Evolutionary conservation across 2,113 vertebrate species (phyloP).

Genomic region (Mormyrus lacerda): DNA sequence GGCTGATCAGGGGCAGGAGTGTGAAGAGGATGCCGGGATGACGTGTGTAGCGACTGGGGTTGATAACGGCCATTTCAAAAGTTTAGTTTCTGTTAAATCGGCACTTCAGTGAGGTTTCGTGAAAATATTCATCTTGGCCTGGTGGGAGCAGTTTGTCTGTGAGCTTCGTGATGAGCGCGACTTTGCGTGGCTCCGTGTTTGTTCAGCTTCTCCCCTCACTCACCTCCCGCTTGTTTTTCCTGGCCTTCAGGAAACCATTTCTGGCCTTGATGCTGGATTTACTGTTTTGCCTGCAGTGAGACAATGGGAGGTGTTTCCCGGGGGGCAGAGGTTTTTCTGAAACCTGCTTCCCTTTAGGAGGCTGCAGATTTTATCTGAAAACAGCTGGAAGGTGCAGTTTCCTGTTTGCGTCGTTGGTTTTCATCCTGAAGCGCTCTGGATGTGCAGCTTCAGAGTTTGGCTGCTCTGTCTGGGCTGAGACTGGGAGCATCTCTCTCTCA

Average conservation of each 20-base stretch:
- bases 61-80: slow-evolving; percentile 42
- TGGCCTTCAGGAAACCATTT: slow-evolving; percentile 61
- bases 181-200: slow-evolving; percentile 32
- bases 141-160: slow-evolving; percentile 4
- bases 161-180: slow-evolving; percentile 19
- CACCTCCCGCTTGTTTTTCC: slow-evolving; percentile 40
- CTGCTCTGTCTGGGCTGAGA: not conserved
- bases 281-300: slow-evolving; percentile 48
- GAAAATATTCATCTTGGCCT: not conserved
- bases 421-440: not conserved
- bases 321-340: slow-evolving; percentile 39
- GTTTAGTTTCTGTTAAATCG: slow-evolving; percentile 7
- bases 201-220: slow-evolving; percentile 42
- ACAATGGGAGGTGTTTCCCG: slow-evolving; percentile 58
- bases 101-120: not conserved
- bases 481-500: not conserved
- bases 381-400: slow-evolving; percentile 33
- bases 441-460: not conserved
- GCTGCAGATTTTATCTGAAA: slow-evolving; percentile 50
- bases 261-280: slow-evolving; percentile 32
- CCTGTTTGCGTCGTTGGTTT: not conserved
- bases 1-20: slow-evolving; percentile 33
- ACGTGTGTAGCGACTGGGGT: slow-evolving; percentile 25
- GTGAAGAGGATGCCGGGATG: slow-evolving; percentile 33
- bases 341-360: slow-evolving; percentile 59